These are phyloP conservation scores for Drosophila subquinaria DNA, from an alignment of 2,888 invertebrate genomes.

Conservation along the genomic window DNA sequence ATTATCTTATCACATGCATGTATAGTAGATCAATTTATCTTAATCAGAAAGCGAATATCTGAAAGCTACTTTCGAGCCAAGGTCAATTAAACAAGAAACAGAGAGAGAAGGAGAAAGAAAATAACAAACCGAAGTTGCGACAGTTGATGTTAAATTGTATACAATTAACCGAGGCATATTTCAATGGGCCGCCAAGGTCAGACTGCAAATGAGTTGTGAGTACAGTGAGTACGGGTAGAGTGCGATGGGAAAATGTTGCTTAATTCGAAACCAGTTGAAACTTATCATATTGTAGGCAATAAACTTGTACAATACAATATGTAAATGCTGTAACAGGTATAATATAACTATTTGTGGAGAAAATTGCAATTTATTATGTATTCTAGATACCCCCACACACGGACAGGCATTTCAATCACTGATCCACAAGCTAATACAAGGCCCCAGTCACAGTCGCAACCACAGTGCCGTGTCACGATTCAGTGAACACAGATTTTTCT, in stretches of 20 bases:
- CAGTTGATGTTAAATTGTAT: conserved; percentile 42
- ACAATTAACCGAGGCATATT: conserved; percentile 29
- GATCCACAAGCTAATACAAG: conserved; percentile 19
- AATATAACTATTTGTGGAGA: conserved; percentile 30
- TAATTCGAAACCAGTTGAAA: conserved; percentile 64
- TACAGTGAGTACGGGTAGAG: conserved; percentile 28
- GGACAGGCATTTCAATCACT: conserved; percentile 14
- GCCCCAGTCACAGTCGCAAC: conserved; percentile 18
- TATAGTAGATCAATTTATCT: neutral
- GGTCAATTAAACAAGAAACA: conserved; percentile 46
- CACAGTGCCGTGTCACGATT: conserved; percentile 23
- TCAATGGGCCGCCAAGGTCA: conserved; percentile 54
- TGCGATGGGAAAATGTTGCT: conserved; percentile 24
- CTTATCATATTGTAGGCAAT: conserved; percentile 17
- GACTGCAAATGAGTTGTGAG: conserved; percentile 29
- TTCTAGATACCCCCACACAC: conserved; percentile 13
- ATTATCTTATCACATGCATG: neutral
- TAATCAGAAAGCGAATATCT: neutral
- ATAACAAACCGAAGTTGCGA: conserved; percentile 33
- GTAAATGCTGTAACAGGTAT: conserved; percentile 34
- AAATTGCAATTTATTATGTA: conserved; percentile 38
- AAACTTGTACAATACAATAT: conserved; percentile 5
- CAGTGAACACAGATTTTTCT: conserved; percentile 30
- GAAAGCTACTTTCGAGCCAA: conserved; percentile 37
- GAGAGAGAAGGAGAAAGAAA: conserved; percentile 39